Percentiles rank a stretch among this genome's conserved stretches.
These are phyloP conservation scores for Myiozetetes cayanensis DNA, from an alignment of 2,113 vertebrate genomes.

Conservation along the genomic window DNA sequence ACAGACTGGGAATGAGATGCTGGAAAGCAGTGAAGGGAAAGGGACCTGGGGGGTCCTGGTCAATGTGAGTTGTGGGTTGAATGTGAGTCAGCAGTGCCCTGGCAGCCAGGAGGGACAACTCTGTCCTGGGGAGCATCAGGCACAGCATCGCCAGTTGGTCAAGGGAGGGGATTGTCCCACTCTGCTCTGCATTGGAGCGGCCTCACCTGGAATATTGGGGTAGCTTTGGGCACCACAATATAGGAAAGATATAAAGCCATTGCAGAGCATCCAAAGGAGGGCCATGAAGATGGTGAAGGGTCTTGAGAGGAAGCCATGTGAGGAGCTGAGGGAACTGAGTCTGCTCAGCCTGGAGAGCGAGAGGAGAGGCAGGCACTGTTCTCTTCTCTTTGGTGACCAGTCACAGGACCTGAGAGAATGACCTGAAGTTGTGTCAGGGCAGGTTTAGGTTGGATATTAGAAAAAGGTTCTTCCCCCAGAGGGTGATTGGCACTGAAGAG, in stretches of 20 bases:
- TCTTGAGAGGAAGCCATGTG: not conserved
- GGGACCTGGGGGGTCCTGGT: not conserved
- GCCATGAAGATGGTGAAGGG: not conserved
- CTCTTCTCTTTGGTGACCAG: not conserved
- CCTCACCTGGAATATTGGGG: not conserved
- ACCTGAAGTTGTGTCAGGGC: not conserved
- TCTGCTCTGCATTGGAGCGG: not conserved
- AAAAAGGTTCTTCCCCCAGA: not conserved
- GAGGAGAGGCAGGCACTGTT: not conserved
- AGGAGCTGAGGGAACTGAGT: not conserved
- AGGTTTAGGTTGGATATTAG: not conserved
- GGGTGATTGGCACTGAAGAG: not conserved
- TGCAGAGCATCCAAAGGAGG: not conserved
- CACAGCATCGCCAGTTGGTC: not conserved
- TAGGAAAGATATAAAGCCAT: not conserved
- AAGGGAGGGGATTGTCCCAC: not conserved
- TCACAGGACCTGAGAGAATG: not conserved
- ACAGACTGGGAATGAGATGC: not conserved
- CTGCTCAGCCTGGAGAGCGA: not conserved
- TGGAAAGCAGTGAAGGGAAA: not conserved
- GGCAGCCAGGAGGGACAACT: not conserved
- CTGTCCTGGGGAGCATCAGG: not conserved
- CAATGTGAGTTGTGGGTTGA: not conserved
- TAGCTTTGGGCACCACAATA: not conserved
- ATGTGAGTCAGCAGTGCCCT: not conserved